Evolutionary conservation across 2,113 vertebrate genomes (phyloP).

Genomic region (Bucco capensis): DNA sequence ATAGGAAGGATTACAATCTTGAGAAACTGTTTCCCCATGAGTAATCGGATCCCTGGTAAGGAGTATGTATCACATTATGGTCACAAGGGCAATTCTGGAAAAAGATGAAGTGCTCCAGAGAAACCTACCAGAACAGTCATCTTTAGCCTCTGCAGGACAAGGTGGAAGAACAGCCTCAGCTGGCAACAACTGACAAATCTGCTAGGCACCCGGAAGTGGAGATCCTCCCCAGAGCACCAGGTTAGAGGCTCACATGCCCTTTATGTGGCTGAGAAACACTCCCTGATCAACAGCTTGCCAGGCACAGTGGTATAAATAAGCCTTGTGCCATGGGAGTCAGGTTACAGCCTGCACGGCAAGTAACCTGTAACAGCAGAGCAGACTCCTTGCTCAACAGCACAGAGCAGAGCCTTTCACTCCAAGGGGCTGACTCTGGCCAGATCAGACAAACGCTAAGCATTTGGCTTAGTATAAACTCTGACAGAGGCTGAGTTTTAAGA

Average conservation of each 20-base stretch:
- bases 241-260: background rate
- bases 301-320: background rate
- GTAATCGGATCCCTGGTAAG: background rate
- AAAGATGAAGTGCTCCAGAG: background rate
- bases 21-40: background rate
- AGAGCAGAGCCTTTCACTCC: background rate
- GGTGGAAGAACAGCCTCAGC: background rate
- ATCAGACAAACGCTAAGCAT: background rate
- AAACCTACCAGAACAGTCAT: background rate
- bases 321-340: background rate
- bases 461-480: background rate
- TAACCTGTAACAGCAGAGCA: background rate
- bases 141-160: background rate
- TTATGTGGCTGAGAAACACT: background rate
- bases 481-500: background rate
- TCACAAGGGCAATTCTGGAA: background rate
- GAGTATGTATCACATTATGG: background rate
- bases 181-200: background rate
- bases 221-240: background rate
- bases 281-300: background rate
- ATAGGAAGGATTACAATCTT: background rate
- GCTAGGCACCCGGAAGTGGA: background rate
- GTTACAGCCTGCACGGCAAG: conserved; percentile 4
- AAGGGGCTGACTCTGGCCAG: background rate
- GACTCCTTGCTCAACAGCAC: background rate